phyloP scores from a whole-genome alignment of 2,113 vertebrate genomes.

The Neotoma lepida region DNA sequence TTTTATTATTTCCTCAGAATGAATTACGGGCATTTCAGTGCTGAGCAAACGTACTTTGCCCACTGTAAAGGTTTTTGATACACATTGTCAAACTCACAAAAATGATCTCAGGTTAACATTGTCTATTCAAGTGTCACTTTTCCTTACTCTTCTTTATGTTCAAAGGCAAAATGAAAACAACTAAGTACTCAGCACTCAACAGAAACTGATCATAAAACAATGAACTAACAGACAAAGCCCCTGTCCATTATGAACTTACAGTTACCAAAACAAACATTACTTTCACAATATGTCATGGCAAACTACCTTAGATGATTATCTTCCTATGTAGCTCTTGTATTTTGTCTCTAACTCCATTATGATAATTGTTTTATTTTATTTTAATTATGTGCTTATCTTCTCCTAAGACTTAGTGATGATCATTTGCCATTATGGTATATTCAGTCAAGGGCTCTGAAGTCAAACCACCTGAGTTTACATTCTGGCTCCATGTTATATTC shows the following conservation, averaged over 20 bases:
- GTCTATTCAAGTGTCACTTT: neutral
- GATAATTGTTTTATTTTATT: neutral
- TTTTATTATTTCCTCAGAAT: conserved; percentile 40
- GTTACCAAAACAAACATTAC: neutral
- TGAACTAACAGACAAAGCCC: neutral
- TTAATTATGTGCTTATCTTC: neutral
- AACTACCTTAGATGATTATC: neutral
- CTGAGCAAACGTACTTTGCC: neutral
- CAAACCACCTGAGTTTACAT: neutral
- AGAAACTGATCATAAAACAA: neutral
- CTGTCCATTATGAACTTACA: neutral
- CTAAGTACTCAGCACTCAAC: neutral
- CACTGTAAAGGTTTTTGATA: conserved; percentile 35
- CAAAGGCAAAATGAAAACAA: neutral
- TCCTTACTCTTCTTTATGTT: neutral
- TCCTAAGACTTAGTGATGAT: neutral
- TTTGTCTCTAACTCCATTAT: neutral
- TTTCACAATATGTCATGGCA: neutral
- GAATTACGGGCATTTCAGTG: neutral
- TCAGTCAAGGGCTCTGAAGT: neutral
- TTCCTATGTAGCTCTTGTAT: neutral
- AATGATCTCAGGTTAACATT: neutral
- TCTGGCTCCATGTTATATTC: neutral
- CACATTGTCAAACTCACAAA: conserved; percentile 13
- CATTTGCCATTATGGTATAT: neutral